Percentiles rank a stretch among this genome's conserved stretches.
Evolutionary conservation across 2,797 vertebrate genomes (phyloP).

Genomic region (Trachops cirrhosus): DNA sequence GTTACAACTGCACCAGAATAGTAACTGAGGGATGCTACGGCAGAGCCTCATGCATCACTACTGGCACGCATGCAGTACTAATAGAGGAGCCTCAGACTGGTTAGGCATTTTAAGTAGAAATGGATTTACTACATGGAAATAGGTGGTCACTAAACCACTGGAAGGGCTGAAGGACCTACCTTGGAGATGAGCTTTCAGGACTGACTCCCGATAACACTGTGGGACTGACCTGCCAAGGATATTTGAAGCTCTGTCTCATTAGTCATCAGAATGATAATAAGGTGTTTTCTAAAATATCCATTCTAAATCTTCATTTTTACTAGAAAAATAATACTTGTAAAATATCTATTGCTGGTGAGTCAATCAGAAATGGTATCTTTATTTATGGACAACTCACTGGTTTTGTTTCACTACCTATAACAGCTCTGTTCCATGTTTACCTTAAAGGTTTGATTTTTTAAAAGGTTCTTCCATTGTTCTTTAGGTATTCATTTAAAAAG

Average conservation of each 20-base stretch:
- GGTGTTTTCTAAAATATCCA: background rate
- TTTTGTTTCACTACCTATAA: background rate
- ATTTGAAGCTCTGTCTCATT: background rate
- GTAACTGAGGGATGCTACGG: background rate
- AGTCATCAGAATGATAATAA: background rate
- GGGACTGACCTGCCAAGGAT: background rate
- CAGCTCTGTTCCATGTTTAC: background rate
- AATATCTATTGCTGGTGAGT: background rate
- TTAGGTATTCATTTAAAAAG: background rate
- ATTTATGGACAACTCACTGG: background rate
- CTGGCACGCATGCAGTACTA: background rate
- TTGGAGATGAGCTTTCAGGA: background rate
- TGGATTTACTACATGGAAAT: background rate
- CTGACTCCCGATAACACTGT: background rate
- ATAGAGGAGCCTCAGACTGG: background rate
- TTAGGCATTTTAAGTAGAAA: background rate
- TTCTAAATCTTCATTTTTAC: background rate
- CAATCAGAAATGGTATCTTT: background rate
- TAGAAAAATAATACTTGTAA: constrained; percentile 8
- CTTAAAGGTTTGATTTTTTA: background rate
- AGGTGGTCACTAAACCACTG: background rate
- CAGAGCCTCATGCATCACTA: background rate
- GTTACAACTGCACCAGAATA: background rate
- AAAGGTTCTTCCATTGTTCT: background rate
- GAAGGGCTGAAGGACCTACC: background rate